Conservation (phyloP, 2,797 vertebrate genomes). For the Petrocephalus sullivani region DNA sequence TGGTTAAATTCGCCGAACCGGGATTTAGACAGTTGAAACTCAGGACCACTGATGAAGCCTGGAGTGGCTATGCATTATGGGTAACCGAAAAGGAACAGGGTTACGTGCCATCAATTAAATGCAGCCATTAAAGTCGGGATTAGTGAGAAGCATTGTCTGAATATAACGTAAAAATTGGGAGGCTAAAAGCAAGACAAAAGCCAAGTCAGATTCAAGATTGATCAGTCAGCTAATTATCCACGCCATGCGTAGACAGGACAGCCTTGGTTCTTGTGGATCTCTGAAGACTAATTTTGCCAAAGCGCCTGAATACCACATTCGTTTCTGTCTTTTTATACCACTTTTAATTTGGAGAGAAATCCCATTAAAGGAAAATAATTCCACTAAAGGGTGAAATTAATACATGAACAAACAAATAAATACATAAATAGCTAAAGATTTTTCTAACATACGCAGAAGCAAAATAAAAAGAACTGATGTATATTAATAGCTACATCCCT, state of each 20-base stretch:
- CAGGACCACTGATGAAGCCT: constrained; percentile 14
- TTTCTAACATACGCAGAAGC: background rate
- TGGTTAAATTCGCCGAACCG: background rate
- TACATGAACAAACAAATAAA: background rate
- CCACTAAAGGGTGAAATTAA: background rate
- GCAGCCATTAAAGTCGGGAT: constrained; percentile 33
- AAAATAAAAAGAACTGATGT: background rate
- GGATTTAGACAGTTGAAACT: constrained; percentile 1
- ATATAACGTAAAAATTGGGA: background rate
- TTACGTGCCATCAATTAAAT: constrained; percentile 26
- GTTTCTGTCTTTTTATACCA: background rate
- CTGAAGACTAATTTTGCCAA: background rate
- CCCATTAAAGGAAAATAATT: background rate
- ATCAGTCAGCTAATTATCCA: constrained; percentile 31
- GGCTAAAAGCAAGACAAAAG: constrained; percentile 14
- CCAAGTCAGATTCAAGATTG: constrained; percentile 23
- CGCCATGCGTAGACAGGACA: background rate
- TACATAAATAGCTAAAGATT: background rate
- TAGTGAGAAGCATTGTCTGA: constrained; percentile 19
- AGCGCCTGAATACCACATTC: background rate
- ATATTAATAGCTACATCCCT: background rate
- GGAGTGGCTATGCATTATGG: background rate
- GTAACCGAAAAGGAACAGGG: background rate
- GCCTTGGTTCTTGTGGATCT: background rate
- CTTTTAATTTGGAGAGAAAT: background rate